Conservation (phyloP, 2,113 vertebrate genomes). For the Mandrillus leucophaeus region DNA sequence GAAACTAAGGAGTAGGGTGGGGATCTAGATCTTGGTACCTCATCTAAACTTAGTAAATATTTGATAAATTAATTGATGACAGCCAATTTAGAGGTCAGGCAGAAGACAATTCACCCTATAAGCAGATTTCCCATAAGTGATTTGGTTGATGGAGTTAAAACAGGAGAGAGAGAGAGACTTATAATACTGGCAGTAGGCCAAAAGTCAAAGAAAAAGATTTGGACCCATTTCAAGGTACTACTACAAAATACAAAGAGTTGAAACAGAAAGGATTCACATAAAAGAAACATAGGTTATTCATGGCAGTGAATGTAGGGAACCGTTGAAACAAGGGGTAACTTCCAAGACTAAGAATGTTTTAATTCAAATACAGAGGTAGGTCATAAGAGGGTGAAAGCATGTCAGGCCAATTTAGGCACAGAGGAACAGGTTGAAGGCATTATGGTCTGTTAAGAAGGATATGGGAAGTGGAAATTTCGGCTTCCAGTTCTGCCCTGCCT, state of each 20-base stretch:
- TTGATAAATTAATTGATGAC: constrained; percentile 15
- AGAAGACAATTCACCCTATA: not conserved
- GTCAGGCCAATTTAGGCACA: not conserved
- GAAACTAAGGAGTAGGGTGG: not conserved
- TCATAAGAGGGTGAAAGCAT: not conserved
- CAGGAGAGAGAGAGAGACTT: not conserved
- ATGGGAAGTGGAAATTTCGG: too few relatives aligned
- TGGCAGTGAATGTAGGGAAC: not conserved
- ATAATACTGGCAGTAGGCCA: not conserved
- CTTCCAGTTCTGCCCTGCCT: not conserved
- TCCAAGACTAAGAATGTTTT: not conserved
- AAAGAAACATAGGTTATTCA: not conserved
- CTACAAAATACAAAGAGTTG: not conserved
- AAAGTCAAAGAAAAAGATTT: not conserved
- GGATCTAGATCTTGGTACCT: not conserved
- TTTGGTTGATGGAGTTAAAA: not conserved
- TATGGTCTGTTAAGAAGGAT: not conserved
- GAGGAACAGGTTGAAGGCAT: not conserved
- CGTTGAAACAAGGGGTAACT: too few relatives aligned
- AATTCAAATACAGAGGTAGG: not conserved
- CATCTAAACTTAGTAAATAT: not conserved
- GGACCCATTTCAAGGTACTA: not conserved
- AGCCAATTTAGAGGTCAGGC: not conserved
- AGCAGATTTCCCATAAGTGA: not conserved
- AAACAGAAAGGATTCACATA: not conserved